These are phyloP conservation scores for Orthochromis malagaraziensis DNA, from an alignment of 2,113 vertebrate genomes.

Conservation along the genomic window DNA sequence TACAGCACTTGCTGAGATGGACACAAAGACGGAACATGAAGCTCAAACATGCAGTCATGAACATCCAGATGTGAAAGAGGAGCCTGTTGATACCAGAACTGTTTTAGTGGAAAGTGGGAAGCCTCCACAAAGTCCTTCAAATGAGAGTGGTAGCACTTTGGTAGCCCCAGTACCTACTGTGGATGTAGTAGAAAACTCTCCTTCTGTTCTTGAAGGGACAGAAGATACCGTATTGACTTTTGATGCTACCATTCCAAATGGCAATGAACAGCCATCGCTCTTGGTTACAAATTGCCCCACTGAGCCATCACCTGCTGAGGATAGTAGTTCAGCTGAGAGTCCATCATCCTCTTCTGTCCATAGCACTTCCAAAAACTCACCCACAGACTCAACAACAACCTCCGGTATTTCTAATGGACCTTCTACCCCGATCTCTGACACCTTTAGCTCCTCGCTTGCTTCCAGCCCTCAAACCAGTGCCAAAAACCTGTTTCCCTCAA, in stretches of 20 bases:
- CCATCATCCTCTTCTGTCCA: conserved; percentile 1
- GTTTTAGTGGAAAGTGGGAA: conserved; percentile 2
- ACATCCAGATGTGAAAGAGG: background rate
- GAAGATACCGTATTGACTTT: conserved; percentile 16
- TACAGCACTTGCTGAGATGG: background rate
- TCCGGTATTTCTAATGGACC: conserved; percentile 48
- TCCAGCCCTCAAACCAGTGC: conserved; percentile 48
- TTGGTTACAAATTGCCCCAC: conserved; percentile 1
- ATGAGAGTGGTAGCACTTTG: background rate
- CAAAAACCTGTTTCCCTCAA: conserved; percentile 28
- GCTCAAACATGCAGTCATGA: background rate
- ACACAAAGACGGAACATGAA: background rate
- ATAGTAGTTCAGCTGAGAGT: conserved; percentile 1
- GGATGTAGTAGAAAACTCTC: conserved; percentile 23
- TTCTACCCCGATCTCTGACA: conserved; percentile 31
- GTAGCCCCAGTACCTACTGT: background rate
- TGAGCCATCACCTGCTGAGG: background rate
- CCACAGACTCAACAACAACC: conserved; percentile 6
- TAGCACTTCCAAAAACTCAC: conserved; percentile 20
- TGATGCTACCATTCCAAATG: background rate
- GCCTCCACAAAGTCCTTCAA: background rate
- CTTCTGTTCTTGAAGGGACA: conserved; percentile 31
- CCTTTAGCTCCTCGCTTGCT: conserved; percentile 19
- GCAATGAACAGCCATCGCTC: background rate
- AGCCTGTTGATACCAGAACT: background rate